phyloP scores from a whole-genome alignment of 2,113 vertebrate genomes.

The Elephantulus edwardii region DNA sequence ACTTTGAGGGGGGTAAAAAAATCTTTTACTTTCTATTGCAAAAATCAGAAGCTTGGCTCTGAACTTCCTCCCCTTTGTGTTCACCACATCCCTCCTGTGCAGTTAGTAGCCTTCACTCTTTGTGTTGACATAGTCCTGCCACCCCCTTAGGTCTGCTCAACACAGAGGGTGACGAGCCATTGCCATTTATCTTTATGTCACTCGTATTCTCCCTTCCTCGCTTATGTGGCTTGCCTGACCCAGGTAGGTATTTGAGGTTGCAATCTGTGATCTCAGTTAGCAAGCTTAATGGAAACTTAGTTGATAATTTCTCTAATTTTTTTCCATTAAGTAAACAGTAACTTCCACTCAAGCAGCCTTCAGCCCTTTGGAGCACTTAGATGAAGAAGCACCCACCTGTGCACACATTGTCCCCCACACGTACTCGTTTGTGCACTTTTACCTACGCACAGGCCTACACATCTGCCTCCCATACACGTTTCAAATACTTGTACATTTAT shows the following conservation, averaged over 20 bases:
- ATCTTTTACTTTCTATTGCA: not conserved
- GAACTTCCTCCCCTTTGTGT: not conserved
- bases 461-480: too few species aligned
- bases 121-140: too few species aligned
- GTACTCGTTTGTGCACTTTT: too few species aligned
- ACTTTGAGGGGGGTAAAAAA: not conserved
- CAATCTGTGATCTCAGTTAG: slow-evolving; percentile 1
- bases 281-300: not conserved
- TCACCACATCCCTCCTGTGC: not conserved
- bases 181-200: not conserved
- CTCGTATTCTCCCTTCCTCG: not conserved
- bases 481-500: not conserved
- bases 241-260: not conserved
- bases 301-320: slow-evolving; percentile 2
- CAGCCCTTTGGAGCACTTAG: not conserved
- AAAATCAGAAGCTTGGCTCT: not conserved
- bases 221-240: not conserved
- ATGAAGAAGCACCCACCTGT: fast-evolving
- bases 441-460: too few species aligned
- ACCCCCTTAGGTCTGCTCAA: not conserved
- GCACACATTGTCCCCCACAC: not conserved
- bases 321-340: slow-evolving; percentile 35
- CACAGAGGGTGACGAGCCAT: not conserved
- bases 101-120: too few species aligned
- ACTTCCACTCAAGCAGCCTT: not conserved